These are phyloP conservation scores for Stercorarius parasiticus DNA, from an alignment of 2,113 vertebrate species.

Conservation along the genomic window DNA sequence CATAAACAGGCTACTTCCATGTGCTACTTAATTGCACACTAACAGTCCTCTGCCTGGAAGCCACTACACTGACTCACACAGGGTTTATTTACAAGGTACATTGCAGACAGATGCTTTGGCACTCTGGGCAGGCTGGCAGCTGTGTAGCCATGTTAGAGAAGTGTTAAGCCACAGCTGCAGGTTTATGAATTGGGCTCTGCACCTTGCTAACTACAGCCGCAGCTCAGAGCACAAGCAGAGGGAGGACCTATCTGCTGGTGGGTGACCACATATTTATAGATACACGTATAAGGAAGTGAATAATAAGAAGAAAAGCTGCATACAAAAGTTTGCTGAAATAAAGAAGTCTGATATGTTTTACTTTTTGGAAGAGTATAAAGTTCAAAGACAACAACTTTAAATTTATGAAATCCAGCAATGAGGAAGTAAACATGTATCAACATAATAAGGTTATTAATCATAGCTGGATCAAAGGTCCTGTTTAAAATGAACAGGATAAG, in stretches of 20 bases:
- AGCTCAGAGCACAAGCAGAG: not conserved
- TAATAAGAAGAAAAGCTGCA: not conserved
- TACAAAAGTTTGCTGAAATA: not conserved
- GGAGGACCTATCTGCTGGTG: not conserved
- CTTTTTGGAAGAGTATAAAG: not conserved
- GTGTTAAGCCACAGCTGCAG: slow-evolving; percentile 16
- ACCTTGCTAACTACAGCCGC: not conserved
- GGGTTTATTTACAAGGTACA: not conserved
- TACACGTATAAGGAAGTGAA: not conserved
- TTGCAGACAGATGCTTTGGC: not conserved
- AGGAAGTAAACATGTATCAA: not conserved
- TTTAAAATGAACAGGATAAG: not conserved
- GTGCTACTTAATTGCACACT: not conserved
- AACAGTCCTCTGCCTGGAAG: not conserved
- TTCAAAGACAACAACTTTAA: not conserved
- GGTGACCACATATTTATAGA: not conserved
- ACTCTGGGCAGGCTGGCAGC: not conserved
- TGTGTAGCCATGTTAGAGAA: not conserved
- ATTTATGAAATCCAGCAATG: not conserved
- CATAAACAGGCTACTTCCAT: not conserved
- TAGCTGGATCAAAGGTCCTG: not conserved
- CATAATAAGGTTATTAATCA: not conserved
- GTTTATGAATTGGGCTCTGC: not conserved
- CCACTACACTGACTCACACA: not conserved
- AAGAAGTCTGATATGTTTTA: not conserved